Conservation (phyloP, 2,113 vertebrate species). For the Cryptomyrus ogoouensis region DNA sequence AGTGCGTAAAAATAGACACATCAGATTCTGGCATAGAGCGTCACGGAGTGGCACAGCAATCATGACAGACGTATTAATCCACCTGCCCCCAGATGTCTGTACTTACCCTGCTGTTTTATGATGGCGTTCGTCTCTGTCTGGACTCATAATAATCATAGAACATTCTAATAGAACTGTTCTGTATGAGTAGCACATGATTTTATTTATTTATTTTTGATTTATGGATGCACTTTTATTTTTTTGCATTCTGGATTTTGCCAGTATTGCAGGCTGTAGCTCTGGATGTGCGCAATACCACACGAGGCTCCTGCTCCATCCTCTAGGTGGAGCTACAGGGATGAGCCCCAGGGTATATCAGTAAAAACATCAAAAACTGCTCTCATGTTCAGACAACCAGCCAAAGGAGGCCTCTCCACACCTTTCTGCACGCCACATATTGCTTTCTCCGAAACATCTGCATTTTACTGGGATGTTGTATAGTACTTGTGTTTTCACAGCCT, state of each 20-base stretch:
- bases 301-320: background rate
- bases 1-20: background rate
- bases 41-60: no score
- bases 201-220: background rate
- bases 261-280: conserved; percentile 7
- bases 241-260: background rate
- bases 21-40: background rate
- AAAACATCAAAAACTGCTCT: conserved; percentile 10
- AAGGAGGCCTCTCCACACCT: background rate
- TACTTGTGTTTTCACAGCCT: background rate
- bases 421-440: background rate
- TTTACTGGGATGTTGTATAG: conserved; percentile 12
- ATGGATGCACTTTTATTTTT: conserved; percentile 9
- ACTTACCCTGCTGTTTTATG: background rate
- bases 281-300: background rate
- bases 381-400: conserved; percentile 7
- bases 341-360: background rate
- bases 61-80: background rate
- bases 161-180: background rate
- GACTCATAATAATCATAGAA: background rate
- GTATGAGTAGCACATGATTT: conserved; percentile 7
- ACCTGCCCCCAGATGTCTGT: background rate
- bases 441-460: background rate
- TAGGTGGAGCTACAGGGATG: background rate
- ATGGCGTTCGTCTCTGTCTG: background rate